phyloP scores from a whole-genome alignment of 2,797 vertebrate genomes.

The Pelochelys cantorii region DNA sequence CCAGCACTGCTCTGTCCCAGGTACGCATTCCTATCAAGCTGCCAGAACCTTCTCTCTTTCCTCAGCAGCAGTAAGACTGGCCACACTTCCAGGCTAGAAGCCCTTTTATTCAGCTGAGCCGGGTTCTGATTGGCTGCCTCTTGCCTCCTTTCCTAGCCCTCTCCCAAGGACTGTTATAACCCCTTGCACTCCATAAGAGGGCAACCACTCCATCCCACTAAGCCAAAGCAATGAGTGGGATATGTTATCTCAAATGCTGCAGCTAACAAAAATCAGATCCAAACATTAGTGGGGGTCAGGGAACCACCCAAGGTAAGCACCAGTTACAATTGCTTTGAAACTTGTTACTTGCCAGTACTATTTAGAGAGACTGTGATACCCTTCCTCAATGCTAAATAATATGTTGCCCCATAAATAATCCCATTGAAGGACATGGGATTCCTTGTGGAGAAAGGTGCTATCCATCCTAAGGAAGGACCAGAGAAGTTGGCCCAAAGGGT shows the following conservation, averaged over 20 bases:
- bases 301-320: background rate
- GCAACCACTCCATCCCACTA: no score
- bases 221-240: background rate
- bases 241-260: background rate
- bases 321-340: background rate
- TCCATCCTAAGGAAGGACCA: background rate
- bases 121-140: no score
- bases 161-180: no score
- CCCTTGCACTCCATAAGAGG: no score
- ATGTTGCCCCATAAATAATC: background rate
- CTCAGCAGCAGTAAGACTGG: no score
- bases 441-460: background rate
- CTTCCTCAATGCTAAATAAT: background rate
- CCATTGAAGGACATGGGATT: background rate
- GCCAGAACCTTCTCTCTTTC: no score
- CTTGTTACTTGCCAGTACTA: background rate
- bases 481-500: background rate
- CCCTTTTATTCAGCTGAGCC: no score
- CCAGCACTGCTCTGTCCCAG: no score
- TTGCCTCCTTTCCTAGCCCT: no score
- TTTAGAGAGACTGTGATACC: background rate
- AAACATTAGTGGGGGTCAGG: background rate
- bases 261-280: background rate
- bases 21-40: no score
- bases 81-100: no score